phyloP scores from a whole-genome alignment of 2,113 vertebrate species.

The Leucosticte australis region DNA sequence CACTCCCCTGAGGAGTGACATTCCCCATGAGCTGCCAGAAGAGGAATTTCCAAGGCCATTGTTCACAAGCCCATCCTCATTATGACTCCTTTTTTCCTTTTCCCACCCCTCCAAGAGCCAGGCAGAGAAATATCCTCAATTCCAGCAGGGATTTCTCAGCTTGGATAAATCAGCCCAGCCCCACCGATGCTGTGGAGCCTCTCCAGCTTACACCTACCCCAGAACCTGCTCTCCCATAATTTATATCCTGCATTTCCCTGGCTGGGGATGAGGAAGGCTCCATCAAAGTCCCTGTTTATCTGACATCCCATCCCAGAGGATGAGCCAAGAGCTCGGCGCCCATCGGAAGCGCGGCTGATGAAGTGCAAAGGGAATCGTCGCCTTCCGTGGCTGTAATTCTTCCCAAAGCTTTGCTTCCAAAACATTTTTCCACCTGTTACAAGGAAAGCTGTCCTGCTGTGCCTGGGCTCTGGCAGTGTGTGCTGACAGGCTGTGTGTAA shows the following conservation, averaged over 20 bases:
- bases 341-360: not conserved
- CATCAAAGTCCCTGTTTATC: not conserved
- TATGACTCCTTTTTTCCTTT: not conserved
- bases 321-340: fast-evolving
- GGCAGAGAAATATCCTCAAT: not conserved
- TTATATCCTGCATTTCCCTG: not conserved
- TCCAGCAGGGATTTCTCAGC: not conserved
- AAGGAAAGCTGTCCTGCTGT: not conserved
- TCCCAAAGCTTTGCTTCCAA: not conserved
- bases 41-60: not conserved
- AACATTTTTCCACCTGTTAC: conserved; percentile 16
- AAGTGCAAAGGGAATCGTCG: not conserved
- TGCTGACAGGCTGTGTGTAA: conserved; percentile 39
- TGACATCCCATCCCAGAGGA: not conserved
- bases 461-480: not conserved
- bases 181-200: fast-evolving
- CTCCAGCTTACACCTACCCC: not conserved
- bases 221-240: not conserved
- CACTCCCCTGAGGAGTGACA: not conserved
- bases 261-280: not conserved
- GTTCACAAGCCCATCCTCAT: not conserved
- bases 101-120: not conserved
- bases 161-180: not conserved
- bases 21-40: not conserved
- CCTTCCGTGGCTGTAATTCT: not conserved